These are phyloP conservation scores for Danaus chrysippus DNA, from an alignment of 2,888 invertebrate genomes.

Conservation along the genomic window DNA sequence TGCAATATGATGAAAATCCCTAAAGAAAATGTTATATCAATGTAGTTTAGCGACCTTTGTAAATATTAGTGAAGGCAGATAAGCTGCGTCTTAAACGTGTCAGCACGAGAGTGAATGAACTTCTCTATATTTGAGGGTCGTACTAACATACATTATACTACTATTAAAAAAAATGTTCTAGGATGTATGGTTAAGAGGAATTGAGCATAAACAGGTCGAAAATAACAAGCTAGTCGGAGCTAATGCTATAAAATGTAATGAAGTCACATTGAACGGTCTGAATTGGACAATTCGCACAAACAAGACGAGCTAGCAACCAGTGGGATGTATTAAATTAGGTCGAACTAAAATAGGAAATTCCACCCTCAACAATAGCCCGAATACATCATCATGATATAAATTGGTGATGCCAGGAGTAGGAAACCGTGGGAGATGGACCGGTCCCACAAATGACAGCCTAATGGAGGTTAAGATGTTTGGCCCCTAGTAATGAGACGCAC, in stretches of 20 bases:
- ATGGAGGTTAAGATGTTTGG: conserved; percentile 75
- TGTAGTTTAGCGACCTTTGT: conserved; percentile 17
- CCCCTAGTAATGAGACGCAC: conserved; percentile 62
- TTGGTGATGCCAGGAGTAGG: conserved; percentile 58
- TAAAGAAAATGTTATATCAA: background rate
- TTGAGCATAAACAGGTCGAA: too few relatives aligned
- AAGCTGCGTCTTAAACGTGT: conserved; percentile 27
- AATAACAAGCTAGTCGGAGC: background rate
- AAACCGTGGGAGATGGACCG: conserved; percentile 63
- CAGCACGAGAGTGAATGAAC: conserved; percentile 52
- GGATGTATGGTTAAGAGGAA: too few relatives aligned
- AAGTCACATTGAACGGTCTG: conserved; percentile 20
- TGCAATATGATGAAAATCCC: background rate
- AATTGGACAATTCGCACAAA: conserved; percentile 26
- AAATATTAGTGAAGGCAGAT: conserved; percentile 30
- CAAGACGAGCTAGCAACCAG: conserved; percentile 23
- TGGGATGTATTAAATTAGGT: conserved; percentile 27
- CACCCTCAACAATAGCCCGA: conserved; percentile 48
- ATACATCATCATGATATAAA: conserved; percentile 53
- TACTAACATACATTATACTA: background rate
- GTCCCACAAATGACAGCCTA: conserved; percentile 62
- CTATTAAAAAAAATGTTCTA: too few relatives aligned
- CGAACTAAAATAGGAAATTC: conserved; percentile 41
- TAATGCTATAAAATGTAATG: conserved; percentile 16
- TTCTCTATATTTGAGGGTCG: conserved; percentile 16